Conservation (phyloP, 2,797 vertebrate species). For the Myotis findleyi region DNA sequence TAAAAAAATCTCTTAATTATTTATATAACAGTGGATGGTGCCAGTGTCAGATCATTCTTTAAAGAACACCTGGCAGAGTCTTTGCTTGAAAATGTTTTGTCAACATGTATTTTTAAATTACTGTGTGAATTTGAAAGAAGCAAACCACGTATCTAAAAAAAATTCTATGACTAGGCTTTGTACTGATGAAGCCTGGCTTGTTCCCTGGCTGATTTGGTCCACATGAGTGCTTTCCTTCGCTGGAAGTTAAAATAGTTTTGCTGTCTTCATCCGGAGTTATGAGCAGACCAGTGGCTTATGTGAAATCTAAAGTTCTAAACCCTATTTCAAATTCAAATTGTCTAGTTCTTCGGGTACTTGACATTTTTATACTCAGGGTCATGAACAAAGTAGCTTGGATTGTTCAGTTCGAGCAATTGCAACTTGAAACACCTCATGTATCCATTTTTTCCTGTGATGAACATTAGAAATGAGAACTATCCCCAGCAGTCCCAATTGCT, state of each 20-base stretch:
- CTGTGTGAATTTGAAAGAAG: conserved; percentile 16
- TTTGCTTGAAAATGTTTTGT: conserved; percentile 41
- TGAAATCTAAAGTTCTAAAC: conserved; percentile 54
- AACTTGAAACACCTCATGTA: background rate
- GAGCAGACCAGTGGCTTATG: background rate
- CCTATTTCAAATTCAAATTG: conserved; percentile 63
- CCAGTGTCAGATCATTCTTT: conserved; percentile 39
- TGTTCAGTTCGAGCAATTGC: background rate
- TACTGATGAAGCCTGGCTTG: background rate
- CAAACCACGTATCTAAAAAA: background rate
- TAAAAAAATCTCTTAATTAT: background rate
- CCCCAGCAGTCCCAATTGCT: background rate
- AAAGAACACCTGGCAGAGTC: background rate
- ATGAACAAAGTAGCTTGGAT: conserved; percentile 52
- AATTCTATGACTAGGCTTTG: background rate
- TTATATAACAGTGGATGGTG: background rate
- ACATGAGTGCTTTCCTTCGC: background rate
- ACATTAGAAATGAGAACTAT: conserved; percentile 22
- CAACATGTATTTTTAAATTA: conserved; percentile 34
- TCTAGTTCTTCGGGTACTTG: conserved; percentile 64
- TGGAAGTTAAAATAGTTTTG: background rate
- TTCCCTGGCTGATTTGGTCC: background rate
- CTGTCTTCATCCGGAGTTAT: conserved; percentile 7
- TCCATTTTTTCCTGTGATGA: conserved; percentile 44
- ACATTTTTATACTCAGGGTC: conserved; percentile 42